Conservation (phyloP, 2,797 vertebrate species). For the Tinamus major region DNA sequence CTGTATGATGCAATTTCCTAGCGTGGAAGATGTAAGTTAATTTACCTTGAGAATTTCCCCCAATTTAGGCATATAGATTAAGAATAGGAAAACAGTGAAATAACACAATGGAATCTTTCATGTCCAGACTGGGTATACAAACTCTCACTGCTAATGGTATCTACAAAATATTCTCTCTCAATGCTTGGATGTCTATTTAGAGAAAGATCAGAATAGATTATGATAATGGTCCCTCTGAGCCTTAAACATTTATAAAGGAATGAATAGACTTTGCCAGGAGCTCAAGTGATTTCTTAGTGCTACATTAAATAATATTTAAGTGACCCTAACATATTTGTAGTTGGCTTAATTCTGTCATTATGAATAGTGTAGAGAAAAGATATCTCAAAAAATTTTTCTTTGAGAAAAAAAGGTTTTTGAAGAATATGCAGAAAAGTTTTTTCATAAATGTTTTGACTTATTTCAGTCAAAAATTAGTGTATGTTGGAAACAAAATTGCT, state of each 20-base stretch:
- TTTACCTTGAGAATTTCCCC: not conserved
- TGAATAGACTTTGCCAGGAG: constrained; percentile 9
- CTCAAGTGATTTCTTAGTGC: constrained; percentile 13
- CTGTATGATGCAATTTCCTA: not conserved
- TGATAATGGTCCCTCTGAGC: not conserved
- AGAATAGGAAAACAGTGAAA: not conserved
- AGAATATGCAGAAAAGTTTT: not conserved
- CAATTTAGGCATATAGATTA: not conserved
- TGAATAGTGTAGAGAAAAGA: not conserved
- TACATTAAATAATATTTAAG: not conserved
- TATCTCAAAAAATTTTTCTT: not conserved
- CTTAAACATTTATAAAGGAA: constrained; percentile 36
- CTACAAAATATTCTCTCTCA: not conserved
- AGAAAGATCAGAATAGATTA: constrained; percentile 1
- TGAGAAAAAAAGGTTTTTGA: not conserved
- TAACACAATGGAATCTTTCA: not conserved
- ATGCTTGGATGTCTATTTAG: not conserved
- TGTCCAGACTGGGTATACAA: not conserved
- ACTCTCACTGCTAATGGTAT: not conserved
- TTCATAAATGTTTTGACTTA: not conserved
- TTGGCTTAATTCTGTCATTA: not conserved
- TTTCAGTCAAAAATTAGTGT: not conserved
- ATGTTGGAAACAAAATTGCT: not conserved
- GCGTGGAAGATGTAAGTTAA: not conserved
- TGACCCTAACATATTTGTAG: not conserved